Base-by-base conservation (phyloP, 1,140 invertebrate genomes). In the Trichoplusia ni region DNA sequence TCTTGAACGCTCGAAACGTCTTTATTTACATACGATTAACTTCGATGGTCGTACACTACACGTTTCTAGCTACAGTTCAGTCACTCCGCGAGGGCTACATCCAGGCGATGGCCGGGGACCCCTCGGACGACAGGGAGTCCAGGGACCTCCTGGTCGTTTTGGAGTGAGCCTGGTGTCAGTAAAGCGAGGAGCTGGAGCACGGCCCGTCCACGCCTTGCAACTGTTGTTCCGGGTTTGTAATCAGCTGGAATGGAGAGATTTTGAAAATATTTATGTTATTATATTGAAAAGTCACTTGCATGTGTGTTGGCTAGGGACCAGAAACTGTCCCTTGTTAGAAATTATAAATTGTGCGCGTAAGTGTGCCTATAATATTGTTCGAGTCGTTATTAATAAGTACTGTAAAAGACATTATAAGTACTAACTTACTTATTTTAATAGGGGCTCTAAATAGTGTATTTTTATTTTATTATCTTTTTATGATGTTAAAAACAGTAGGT, bases 121-220 rank as follows among this genome's bases (percentile, higher is more conserved):
- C 86, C 58, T 88, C 85, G 0, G 86, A 84, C 4, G 82, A 82
- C 29, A 88, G 67, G 61, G 85, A 88, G 75, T 89, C 84, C 19
- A 86, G 71, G 53, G 84, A 86, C 44, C 79, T 67, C 54, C 81
- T 76, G 54, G 59, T 65, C 64, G 71, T 68, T 72, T 82, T 75
- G 6, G 77, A 68, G 37, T 51, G 64, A 18, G 70, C 69, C 65
- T 82, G 79, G 56, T 88, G 85, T 89, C 86, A 89, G 86, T 88
- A 89, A 80, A 89, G 84, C 29, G 86, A 89, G 0, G 86, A 78
- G 64, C 84, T 86, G 2, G 86, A 83, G 40, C 86, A 89, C 0
- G 86, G 86, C 5, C 85, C 85, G 67, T 89, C 86, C 18, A 89
- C 85, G 18, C 86, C 86, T 60, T 89, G 86, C 33, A 89, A 23